phyloP scores from a whole-genome alignment of 1,140 invertebrate species.

The Venturia canescens region DNA sequence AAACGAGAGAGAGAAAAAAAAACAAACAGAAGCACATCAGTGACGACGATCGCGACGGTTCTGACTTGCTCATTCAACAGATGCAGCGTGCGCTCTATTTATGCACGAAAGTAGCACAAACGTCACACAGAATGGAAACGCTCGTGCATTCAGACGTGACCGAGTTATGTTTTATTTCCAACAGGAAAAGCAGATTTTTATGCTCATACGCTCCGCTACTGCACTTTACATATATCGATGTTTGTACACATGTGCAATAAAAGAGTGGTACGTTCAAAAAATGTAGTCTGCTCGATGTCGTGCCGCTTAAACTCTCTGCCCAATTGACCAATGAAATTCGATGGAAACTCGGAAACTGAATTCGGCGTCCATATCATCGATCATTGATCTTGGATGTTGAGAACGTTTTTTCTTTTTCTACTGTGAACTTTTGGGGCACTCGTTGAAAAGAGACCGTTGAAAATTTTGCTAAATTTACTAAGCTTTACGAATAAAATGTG shows the following conservation, averaged over 20 bases:
- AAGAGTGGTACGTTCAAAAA: neutral
- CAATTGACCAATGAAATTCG: neutral
- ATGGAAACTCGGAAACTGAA: neutral
- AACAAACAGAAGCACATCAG: neutral
- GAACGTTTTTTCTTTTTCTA: too few species aligned
- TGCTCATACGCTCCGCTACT: neutral
- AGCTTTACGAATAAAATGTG: too few species aligned
- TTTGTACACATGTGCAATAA: neutral
- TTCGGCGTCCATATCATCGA: neutral
- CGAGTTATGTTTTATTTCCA: constrained; percentile 11
- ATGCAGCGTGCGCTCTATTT: neutral
- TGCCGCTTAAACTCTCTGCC: neutral
- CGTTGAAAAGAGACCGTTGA: too few species aligned
- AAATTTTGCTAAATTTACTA: too few species aligned
- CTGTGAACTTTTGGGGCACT: too few species aligned
- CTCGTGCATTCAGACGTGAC: constrained; percentile 18
- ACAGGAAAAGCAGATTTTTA: neutral
- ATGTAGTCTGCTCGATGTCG: neutral
- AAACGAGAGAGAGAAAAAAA: constrained; percentile 1
- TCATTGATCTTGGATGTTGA: too few species aligned
- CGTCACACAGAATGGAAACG: constrained; percentile 15
- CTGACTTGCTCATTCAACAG: constrained; percentile 6
- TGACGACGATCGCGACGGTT: neutral
- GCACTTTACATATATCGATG: neutral
- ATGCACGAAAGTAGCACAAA: constrained; percentile 20